Percentiles rank a stretch among this genome's conserved stretches.
These are phyloP conservation scores for Myotis yumanensis DNA, from an alignment of 2,113 vertebrate species.

Conservation along the genomic window DNA sequence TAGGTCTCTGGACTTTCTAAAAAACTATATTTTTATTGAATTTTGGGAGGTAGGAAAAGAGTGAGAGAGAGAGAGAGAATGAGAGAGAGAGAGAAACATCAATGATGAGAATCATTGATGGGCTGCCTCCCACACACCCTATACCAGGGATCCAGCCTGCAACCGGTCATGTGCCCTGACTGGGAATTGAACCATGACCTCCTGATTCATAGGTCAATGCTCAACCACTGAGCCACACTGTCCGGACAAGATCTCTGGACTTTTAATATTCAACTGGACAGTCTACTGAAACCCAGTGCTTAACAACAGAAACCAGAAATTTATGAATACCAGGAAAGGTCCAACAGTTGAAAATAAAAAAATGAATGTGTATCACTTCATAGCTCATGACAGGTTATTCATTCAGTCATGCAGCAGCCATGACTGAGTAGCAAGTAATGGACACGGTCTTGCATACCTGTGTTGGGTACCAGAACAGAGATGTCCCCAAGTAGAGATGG, in stretches of 20 bases:
- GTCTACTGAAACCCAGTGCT: neutral
- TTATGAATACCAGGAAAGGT: neutral
- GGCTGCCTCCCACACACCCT: too few species aligned
- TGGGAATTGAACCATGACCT: too few species aligned
- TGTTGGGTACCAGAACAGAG: neutral
- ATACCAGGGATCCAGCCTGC: too few species aligned
- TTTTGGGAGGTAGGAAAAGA: too few species aligned
- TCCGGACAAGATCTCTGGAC: neutral
- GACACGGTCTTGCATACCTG: neutral
- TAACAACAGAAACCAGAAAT: constrained; percentile 7
- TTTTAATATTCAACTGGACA: constrained; percentile 7
- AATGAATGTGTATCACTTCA: neutral
- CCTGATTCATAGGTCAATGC: too few species aligned
- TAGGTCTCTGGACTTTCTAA: neutral
- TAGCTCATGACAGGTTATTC: neutral
- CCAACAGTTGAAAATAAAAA: neutral
- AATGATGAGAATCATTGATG: too few species aligned
- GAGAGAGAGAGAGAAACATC: too few species aligned
- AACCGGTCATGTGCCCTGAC: too few species aligned
- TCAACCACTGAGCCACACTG: too few species aligned
- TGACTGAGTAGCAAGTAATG: neutral
- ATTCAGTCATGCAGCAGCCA: neutral
- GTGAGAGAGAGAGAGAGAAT: too few species aligned
- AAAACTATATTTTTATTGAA: neutral
- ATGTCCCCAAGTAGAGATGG: neutral